A percentile compares a stretch with the other conserved stretches of the same genome.
Conservation (phyloP, 30 jellyfish, hydroid and myxozoan species). For the Catostylus mosaicus region DNA sequence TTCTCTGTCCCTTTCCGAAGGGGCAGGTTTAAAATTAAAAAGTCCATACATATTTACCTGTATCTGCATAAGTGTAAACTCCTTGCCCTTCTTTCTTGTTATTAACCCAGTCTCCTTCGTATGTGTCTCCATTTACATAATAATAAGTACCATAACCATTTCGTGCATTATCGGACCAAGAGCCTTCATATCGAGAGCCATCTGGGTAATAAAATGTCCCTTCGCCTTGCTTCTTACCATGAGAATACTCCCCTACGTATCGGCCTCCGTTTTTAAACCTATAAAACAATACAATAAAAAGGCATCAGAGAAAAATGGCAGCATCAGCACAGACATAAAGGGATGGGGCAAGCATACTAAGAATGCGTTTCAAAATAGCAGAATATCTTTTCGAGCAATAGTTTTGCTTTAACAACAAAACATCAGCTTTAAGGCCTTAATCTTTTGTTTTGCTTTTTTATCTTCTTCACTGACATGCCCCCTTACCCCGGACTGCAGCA, state of each 20-base stretch:
- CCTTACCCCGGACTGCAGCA: no score
- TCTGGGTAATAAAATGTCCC: constrained; percentile 62
- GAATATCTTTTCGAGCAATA: not conserved
- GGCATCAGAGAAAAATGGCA: no score
- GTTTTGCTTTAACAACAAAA: not conserved
- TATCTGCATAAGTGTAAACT: constrained; percentile 55
- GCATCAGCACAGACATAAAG: no score
- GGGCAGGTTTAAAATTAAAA: not conserved
- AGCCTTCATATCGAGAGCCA: constrained; percentile 64
- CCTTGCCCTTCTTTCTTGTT: constrained; percentile 67
- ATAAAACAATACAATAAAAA: not conserved
- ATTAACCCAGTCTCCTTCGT: constrained; percentile 71
- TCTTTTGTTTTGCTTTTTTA: no score
- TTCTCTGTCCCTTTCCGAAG: no score
- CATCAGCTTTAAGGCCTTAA: no score
- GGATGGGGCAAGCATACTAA: no score
- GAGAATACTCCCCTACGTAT: constrained; percentile 40
- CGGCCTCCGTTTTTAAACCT: constrained; percentile 71
- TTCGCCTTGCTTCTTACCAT: constrained; percentile 63
- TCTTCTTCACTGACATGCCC: no score
- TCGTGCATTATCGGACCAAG: constrained; percentile 59
- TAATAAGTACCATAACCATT: constrained; percentile 55
- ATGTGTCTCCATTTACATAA: constrained; percentile 68
- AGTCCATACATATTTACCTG: constrained; percentile 39
- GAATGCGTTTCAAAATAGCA: not conserved